Conservation (phyloP, 2,797 vertebrate species). For the Falco novaeseelandiae region DNA sequence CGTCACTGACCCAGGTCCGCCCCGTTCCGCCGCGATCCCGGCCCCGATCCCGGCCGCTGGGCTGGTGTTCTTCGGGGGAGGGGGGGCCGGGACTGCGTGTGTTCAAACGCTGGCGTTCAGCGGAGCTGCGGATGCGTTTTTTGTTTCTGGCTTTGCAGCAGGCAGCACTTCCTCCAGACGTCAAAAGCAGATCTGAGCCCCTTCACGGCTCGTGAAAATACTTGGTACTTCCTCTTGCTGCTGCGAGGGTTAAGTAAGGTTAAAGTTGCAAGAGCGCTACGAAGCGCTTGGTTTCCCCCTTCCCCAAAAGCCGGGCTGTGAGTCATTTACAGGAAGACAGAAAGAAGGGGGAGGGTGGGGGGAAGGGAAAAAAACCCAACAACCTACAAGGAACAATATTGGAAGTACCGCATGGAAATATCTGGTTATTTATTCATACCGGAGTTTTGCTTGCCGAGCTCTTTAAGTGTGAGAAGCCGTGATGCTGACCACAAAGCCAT, state of each 20-base stretch:
- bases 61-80: not conserved
- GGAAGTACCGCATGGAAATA: not conserved
- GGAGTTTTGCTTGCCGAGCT: not conserved
- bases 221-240: constrained; percentile 54
- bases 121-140: not conserved
- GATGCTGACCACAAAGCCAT: constrained; percentile 16
- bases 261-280: not conserved
- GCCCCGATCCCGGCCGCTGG: not conserved
- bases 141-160: not conserved
- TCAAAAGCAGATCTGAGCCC: constrained; percentile 39
- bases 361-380: not conserved
- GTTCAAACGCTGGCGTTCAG: not conserved
- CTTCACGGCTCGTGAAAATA: constrained; percentile 54
- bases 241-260: constrained; percentile 56
- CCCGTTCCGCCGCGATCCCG: not conserved
- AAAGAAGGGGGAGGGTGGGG: no score
- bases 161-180: constrained; percentile 40
- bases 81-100: not conserved
- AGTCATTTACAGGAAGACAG: not conserved
- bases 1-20: not conserved
- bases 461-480: not conserved
- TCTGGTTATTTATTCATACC: not conserved
- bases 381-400: not conserved
- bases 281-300: not conserved
- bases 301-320: not conserved